A percentile compares a stretch with the other conserved stretches of the same genome.
These are phyloP conservation scores for Pollenia angustigena DNA, from an alignment of 2,888 invertebrate species.

Conservation along the genomic window DNA sequence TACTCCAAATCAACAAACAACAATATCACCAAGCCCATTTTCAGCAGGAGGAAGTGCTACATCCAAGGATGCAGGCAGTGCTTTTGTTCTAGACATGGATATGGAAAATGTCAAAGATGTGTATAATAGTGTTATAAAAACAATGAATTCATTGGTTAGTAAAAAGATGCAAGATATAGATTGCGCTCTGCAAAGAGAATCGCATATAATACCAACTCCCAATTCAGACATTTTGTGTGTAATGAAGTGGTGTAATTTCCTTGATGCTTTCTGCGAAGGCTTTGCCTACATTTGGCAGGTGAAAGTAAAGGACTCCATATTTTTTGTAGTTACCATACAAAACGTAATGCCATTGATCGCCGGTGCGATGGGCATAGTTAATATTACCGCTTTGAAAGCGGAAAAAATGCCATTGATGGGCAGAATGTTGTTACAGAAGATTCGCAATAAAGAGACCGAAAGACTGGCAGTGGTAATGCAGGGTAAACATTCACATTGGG, in stretches of 20 bases:
- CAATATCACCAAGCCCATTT: not conserved
- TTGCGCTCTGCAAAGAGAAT: conserved; percentile 81
- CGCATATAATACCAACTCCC: conserved; percentile 81
- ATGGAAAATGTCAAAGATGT: conserved; percentile 75
- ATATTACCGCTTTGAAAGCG: conserved; percentile 78
- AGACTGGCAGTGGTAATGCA: conserved; percentile 82
- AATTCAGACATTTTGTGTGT: conserved; percentile 82
- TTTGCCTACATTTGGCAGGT: conserved; percentile 82
- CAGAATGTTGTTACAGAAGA: conserved; percentile 78
- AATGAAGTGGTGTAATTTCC: conserved; percentile 82
- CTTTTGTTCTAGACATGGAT: conserved; percentile 24
- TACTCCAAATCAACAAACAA: conserved; percentile 27
- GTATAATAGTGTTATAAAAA: conserved; percentile 80
- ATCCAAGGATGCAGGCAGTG: not conserved
- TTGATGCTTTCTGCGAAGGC: conserved; percentile 80
- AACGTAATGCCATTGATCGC: conserved; percentile 81
- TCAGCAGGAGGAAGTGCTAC: not conserved
- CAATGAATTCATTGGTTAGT: conserved; percentile 82
- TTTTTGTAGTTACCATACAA: conserved; percentile 80
- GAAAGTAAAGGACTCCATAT: conserved; percentile 76
- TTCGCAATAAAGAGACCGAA: conserved; percentile 76
- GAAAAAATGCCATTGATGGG: conserved; percentile 79
- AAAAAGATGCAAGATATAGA: conserved; percentile 83
- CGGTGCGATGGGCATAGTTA: conserved; percentile 81
- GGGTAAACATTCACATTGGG: conserved; percentile 80